A percentile compares a stretch with the other conserved stretches of the same genome.
These are phyloP conservation scores for Ooceraea biroi DNA, from an alignment of 1,140 invertebrate genomes.

Conservation along the genomic window DNA sequence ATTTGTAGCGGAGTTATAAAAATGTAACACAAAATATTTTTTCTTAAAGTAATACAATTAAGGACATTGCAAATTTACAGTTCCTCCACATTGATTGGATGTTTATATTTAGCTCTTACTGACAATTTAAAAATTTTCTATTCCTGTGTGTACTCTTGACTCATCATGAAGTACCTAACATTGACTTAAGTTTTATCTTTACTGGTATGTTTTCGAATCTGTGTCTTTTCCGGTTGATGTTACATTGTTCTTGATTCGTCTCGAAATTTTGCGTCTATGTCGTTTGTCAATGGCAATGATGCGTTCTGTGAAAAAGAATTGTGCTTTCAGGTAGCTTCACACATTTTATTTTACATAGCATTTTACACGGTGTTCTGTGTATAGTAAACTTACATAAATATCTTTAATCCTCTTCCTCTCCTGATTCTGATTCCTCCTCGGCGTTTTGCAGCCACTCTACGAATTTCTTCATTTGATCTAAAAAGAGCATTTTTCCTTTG, in stretches of 20 bases:
- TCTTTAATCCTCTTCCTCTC: conserved; percentile 84
- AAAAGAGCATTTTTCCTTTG: conserved; percentile 98
- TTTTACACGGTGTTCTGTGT: conserved; percentile 8
- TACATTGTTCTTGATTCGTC: conserved; percentile 64
- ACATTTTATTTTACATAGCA: not conserved
- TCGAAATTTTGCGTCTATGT: conserved; percentile 76
- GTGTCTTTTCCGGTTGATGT: conserved; percentile 51
- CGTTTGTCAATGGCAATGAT: conserved; percentile 81
- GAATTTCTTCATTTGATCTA: conserved; percentile 99
- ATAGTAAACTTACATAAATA: conserved; percentile 60
- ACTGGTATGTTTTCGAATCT: conserved; percentile 66
- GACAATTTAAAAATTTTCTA: conserved; percentile 79
- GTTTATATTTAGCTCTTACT: conserved; percentile 66
- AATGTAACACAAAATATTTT: conserved; percentile 86
- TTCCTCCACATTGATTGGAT: conserved; percentile 75
- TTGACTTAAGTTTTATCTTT: conserved; percentile 75
- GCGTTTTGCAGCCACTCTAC: conserved; percentile 98
- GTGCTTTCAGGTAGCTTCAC: not conserved
- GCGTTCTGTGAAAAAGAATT: conserved; percentile 74
- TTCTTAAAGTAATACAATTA: conserved; percentile 85
- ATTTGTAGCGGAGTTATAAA: conserved; percentile 85
- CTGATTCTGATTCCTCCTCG: conserved; percentile 92
- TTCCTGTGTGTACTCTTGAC: conserved; percentile 66
- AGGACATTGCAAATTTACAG: conserved; percentile 85
- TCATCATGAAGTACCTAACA: conserved; percentile 69